Conservation (phyloP, 2,113 vertebrate species). For the Ramphastos sulfuratus region DNA sequence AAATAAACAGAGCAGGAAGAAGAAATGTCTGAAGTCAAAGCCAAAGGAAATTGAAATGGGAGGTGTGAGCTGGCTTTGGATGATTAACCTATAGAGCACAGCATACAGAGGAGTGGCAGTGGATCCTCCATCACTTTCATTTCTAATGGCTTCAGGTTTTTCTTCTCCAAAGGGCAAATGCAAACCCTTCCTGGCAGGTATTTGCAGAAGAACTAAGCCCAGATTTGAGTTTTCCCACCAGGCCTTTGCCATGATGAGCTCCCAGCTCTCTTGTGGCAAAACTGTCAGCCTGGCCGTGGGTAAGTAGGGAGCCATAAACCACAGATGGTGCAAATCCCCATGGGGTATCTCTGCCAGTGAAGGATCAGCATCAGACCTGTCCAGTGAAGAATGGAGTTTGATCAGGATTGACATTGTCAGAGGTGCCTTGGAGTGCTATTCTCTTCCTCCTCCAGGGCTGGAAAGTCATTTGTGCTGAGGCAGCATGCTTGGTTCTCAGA, state of each 20-base stretch:
- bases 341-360: background rate
- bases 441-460: background rate
- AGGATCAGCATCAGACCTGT: background rate
- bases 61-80: background rate
- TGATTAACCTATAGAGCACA: slow-evolving; percentile 46
- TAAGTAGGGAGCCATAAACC: background rate
- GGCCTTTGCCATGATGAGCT: background rate
- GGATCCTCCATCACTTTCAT: slow-evolving; percentile 6
- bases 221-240: background rate
- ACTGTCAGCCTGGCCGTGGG: background rate
- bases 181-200: background rate
- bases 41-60: slow-evolving; percentile 47
- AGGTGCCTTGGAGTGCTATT: background rate
- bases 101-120: slow-evolving; percentile 16
- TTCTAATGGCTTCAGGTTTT: slow-evolving; percentile 24
- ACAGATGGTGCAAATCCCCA: background rate
- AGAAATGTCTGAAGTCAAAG: slow-evolving; percentile 43
- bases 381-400: background rate
- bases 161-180: slow-evolving; percentile 8
- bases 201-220: background rate
- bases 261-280: background rate
- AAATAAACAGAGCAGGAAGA: background rate
- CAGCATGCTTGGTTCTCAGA: background rate
- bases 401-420: background rate
- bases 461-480: background rate